Evolutionary conservation across 2,888 invertebrate species (phyloP), one percentile per base, ranked within the genome.

Genomic region (Galerucella nymphaeae): DNA sequence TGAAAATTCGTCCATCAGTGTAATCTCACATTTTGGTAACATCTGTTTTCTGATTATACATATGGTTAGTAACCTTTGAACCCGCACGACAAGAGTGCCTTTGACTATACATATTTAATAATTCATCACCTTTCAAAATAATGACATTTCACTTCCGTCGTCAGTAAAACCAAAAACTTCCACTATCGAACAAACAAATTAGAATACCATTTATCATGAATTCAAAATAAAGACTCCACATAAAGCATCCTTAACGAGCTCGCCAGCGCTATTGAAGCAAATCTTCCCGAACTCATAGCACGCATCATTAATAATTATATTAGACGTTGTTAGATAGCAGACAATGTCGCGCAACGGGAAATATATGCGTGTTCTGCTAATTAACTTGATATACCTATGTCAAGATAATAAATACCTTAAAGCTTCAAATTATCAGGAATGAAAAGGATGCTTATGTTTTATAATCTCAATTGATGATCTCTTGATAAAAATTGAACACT

Each of bases 401-500:
- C 45, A 45, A 45, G 14, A 45, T 45, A 45, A 13, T 23, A 23
- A 3, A 23, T 23, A 23, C 2, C 13, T n/a, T n/a, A 13, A 45
- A 13, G 4, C 4, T 14, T 5, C 45, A 11, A 2, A 45, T 1
- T 13, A 45, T 45, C 45, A 13, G 45, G 1, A 45, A 45, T 42
- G 6, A 5, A 5, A 5, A 30, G 30, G 30, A 30, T 30, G 30
- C 30, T 38, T 38, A 8, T 1, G 9, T 2, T 38, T 38, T 38
- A 9, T 38, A 8, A 0, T 38, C 9, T 8, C 5, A 38, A 8
- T 38, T 9, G 30, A 38, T 38, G 8, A 38, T 38, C 30, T 8
- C 9, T 38, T 38, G 9, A 57, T 42, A 6, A 2, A 38, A 11
- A 20, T 18, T 48, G 16, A 13, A 23, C 13, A 72, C 91, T 88